Base-by-base conservation (phyloP, 2,888 invertebrate genomes). In the Oscheius sp. region DNA sequence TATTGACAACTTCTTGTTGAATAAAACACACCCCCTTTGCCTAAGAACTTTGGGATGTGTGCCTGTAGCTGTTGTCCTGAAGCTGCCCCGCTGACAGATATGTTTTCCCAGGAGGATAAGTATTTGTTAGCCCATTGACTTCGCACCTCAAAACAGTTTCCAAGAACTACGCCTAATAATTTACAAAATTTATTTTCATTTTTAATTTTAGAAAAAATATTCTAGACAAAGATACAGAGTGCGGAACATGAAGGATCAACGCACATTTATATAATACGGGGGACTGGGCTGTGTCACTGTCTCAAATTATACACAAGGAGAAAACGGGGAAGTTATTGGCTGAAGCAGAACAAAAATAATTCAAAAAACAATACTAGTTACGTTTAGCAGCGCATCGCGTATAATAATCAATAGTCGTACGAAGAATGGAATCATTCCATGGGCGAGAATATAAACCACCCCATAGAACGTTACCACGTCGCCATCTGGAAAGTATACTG, bases 401-500 rank as follows among this genome's bases (percentile, higher is more conserved):
- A 76, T 79, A 79, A 66, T 73, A 79, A 66, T 73, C 75, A 16
- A 79, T 74, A 45, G 79, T 76, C 69, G 74, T 76, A 58, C 77
- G 76, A 45, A 79, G 45, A 52, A 76, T 75, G 49, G 74, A 56
- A 71, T 77, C 78, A 64, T 74, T 75, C 73, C 76, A 77, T 25
- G 78, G 78, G 61, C 69, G 55, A 9, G 75, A 74, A 66, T 81
- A 83, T 66, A 81, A 73, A 61, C 80, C 80, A 58, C 83, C 80
- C 71, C 81, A 83, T 49, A 81, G 76, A 35, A 76, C 76, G 56
- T 83, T 83, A 43, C 81, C 83, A 63, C 79, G 69, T 6, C 83
- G 78, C 79, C 80, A 83, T 72, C 83, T 83, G 69, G 46, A 78
- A 76, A n/a, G n/a, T n/a, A 23, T 25, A 55, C 23, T 18, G 13